phyloP scores from a whole-genome alignment of 2,888 invertebrate species.

The Pedicia rivosa region DNA sequence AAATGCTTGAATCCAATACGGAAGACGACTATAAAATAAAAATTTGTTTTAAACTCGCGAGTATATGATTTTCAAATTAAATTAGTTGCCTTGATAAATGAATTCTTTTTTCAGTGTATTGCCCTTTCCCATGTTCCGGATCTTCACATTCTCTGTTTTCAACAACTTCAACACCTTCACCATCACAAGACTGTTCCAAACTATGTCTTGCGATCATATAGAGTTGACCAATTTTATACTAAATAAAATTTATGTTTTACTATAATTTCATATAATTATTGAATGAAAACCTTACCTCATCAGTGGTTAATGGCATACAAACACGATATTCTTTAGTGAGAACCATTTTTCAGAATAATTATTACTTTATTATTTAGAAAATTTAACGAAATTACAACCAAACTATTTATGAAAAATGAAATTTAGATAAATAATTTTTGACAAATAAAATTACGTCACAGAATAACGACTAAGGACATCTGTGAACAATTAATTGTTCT shows the following conservation, averaged over 20 bases:
- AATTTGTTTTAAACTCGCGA: constrained; percentile 19
- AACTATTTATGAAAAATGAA: too few species aligned
- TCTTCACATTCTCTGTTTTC: constrained; percentile 68
- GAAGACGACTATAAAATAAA: constrained; percentile 71
- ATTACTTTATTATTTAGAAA: too few species aligned
- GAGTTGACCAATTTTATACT: constrained; percentile 84
- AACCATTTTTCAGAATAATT: constrained; percentile 68
- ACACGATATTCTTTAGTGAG: constrained; percentile 78
- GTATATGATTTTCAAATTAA: not conserved
- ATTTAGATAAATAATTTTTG: too few species aligned
- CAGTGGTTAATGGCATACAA: constrained; percentile 82
- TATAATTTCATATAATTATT: constrained; percentile 3
- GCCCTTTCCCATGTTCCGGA: constrained; percentile 64
- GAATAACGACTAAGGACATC: too few species aligned
- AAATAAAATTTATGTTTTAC: constrained; percentile 19
- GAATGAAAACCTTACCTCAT: constrained; percentile 49
- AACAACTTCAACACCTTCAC: constrained; percentile 84
- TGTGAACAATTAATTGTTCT: too few species aligned
- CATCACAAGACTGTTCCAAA: constrained; percentile 74
- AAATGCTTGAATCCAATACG: constrained; percentile 76
- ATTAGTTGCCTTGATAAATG: constrained; percentile 61
- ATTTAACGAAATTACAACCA: too few species aligned
- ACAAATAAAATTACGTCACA: too few species aligned
- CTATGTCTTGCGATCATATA: constrained; percentile 94
- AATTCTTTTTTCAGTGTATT: constrained; percentile 80